A percentile compares a stretch with the other conserved stretches of the same genome.
These are phyloP conservation scores for Suillia variegata DNA, from an alignment of 2,888 invertebrate genomes.

Conservation along the genomic window DNA sequence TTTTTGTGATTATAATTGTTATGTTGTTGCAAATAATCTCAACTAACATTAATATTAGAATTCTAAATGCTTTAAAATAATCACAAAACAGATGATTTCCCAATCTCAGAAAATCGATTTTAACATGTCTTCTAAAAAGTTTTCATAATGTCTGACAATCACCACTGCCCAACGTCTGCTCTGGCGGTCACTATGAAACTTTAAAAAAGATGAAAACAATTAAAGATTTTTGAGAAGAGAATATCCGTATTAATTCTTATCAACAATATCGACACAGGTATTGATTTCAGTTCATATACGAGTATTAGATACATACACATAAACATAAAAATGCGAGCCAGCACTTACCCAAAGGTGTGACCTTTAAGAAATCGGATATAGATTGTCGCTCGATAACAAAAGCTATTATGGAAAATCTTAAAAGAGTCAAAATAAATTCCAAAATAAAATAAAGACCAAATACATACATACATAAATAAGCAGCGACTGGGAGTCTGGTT, in stretches of 20 bases:
- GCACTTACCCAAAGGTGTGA: not conserved
- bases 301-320: too few relatives aligned
- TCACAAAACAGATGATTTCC: too few relatives aligned
- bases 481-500: conserved; percentile 5
- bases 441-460: too few relatives aligned
- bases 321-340: not conserved
- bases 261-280: conserved; percentile 14
- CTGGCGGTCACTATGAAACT: too few relatives aligned
- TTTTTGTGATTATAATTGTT: not conserved
- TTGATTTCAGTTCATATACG: conserved; percentile 19
- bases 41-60: too few relatives aligned
- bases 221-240: conserved; percentile 5
- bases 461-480: not conserved
- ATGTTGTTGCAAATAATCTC: too few relatives aligned
- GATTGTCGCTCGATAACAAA: conserved; percentile 18
- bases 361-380: conserved; percentile 2
- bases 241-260: not conserved
- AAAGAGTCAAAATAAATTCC: not conserved
- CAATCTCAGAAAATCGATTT: too few relatives aligned
- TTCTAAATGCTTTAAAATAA: too few relatives aligned
- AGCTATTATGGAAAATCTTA: not conserved
- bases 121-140: too few relatives aligned
- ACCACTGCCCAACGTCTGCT: too few relatives aligned
- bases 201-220: not conserved
- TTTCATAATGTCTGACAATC: too few relatives aligned